Evolutionary conservation across 2,113 vertebrate genomes (phyloP), one percentile per base, ranked within the genome.

Genomic region (Aphyosemion australe): DNA sequence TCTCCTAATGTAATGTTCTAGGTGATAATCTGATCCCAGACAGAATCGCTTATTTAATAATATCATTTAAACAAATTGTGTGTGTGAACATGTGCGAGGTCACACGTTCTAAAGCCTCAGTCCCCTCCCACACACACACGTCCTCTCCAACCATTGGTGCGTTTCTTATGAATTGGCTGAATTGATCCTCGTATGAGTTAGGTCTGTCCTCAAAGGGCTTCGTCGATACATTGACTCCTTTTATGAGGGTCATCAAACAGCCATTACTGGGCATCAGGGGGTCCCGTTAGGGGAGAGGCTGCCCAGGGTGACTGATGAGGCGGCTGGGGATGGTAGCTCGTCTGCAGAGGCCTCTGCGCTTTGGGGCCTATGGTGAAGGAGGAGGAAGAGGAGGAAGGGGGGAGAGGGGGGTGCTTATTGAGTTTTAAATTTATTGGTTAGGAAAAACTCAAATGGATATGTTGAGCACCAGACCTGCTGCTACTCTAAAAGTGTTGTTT

Each of bases 151-250:
- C 70, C 46, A 21, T 74, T 68, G 73, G 19, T 72, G 65, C 72
- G 64, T 78, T 83, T 84, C 87, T 93, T 93, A 93, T 94, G 91
- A 93, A 93, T 95, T 93, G 91, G 93, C 91, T 81, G 84, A 94
- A 95, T 94, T 94, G 93, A 92, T 95, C 94, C 92, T 91, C 91
- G 91, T 90, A 92, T 88, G 93, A 94, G 91, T 94, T 87, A 92
- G 89, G 87, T 78, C 83, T 78, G 89, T 94, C 90, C 91, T 93
- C 91, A 94, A 93, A 94, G 92, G 92, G 88, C 85, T 87, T 78
- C 90, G 79, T 97, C 95, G 93, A 98, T 96, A 94, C 94, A 98
- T 96, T 95, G 95, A 97, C 95, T 94, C 89, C 91, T 94, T 94
- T 96, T 96, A 96, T 95, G 94, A 97, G 94, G 89, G 88, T 92